Percentiles rank a stretch among this genome's conserved stretches.
These are phyloP conservation scores for Herpetotheres cachinnans DNA, from an alignment of 2,113 vertebrate genomes.

Conservation along the genomic window DNA sequence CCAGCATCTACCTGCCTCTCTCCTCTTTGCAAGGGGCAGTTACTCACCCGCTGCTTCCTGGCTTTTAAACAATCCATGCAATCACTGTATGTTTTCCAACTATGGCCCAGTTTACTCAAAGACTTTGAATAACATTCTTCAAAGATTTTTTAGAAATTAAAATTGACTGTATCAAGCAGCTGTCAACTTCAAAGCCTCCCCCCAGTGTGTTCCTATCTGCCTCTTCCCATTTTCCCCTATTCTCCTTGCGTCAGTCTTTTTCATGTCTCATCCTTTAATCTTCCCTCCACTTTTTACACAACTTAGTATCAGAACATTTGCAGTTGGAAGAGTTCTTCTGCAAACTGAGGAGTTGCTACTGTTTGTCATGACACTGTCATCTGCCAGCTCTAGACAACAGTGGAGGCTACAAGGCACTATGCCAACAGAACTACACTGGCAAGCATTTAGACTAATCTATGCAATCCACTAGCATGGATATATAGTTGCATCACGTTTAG, in stretches of 20 bases:
- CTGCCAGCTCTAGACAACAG: conserved; percentile 25
- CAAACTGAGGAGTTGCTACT: background rate
- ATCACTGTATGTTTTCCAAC: background rate
- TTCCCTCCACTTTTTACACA: background rate
- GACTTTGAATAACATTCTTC: background rate
- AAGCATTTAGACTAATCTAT: background rate
- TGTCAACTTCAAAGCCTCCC: background rate
- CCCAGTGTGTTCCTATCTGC: background rate
- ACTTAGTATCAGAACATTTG: background rate
- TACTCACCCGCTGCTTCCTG: background rate
- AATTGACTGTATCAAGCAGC: background rate
- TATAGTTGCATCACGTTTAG: background rate
- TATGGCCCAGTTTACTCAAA: background rate
- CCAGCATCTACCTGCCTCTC: background rate
- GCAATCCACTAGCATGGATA: background rate
- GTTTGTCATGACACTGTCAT: background rate
- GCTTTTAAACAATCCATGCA: background rate
- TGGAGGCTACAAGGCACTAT: background rate
- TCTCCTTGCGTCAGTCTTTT: background rate
- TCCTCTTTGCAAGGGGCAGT: background rate
- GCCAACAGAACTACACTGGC: background rate
- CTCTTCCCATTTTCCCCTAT: background rate
- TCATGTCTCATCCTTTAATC: background rate
- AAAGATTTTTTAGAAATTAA: background rate
- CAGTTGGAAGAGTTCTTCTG: background rate